Conservation (phyloP, 2,888 invertebrate genomes). For the Protula sp. region DNA sequence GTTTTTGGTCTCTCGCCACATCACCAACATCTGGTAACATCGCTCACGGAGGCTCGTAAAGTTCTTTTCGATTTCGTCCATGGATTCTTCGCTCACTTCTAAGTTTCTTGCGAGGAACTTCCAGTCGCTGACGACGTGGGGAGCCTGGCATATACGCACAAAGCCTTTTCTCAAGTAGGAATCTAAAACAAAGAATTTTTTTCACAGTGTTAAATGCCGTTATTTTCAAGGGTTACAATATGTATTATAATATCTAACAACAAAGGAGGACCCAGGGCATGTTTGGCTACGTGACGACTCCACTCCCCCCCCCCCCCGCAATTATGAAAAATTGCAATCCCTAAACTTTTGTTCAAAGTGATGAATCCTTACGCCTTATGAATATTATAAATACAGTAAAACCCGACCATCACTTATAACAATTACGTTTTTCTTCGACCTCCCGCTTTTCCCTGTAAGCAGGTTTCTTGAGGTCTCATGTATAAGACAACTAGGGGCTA, state of each 20-base stretch:
- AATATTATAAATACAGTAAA: neutral
- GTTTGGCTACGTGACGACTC: too few relatives aligned
- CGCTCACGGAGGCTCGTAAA: conserved; percentile 32
- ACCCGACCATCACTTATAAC: too few relatives aligned
- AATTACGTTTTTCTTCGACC: too few relatives aligned
- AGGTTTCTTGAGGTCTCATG: too few relatives aligned
- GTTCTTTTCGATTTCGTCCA: conserved; percentile 29
- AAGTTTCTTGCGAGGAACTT: conserved; percentile 30
- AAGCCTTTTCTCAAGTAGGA: conserved; percentile 32
- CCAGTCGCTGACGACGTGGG: conserved; percentile 33
- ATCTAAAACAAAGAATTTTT: neutral
- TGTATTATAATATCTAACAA: too few relatives aligned
- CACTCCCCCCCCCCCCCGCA: too few relatives aligned
- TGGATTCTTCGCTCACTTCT: conserved; percentile 30
- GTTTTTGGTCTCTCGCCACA: conserved; percentile 27
- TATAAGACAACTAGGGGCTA: too few relatives aligned
- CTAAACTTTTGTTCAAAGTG: neutral
- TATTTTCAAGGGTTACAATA: too few relatives aligned
- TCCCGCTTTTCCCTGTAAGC: too few relatives aligned
- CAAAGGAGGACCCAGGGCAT: too few relatives aligned
- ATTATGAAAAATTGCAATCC: too few relatives aligned
- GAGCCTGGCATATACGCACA: conserved; percentile 34
- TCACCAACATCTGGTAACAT: conserved; percentile 31
- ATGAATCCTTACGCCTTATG: neutral
- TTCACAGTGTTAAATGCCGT: neutral